Conservation (phyloP, 92 coral and sea anemone genomes). For the Zoanthus gigantus region DNA sequence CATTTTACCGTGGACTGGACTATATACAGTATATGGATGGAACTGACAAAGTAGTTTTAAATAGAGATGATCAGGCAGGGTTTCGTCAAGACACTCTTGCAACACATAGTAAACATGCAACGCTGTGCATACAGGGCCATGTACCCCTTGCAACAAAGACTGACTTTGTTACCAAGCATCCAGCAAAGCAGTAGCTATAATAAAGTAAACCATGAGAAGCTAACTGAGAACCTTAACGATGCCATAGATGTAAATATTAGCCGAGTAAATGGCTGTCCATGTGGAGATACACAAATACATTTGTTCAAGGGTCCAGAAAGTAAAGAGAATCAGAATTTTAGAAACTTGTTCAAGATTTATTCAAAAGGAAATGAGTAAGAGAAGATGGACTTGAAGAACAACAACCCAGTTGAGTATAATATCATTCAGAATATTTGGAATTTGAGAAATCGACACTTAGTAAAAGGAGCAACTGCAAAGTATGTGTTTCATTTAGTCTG, state of each 20-base stretch:
- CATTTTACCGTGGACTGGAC: constrained; percentile 57
- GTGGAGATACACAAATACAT: constrained; percentile 56
- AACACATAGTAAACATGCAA: constrained; percentile 15
- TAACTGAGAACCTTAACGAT: constrained; percentile 50
- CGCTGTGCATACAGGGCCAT: constrained; percentile 3
- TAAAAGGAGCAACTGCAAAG: constrained; percentile 34
- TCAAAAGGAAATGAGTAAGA: constrained; percentile 47
- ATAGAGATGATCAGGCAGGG: constrained; percentile 54
- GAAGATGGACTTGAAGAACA: constrained; percentile 34
- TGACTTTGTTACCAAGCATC: not conserved
- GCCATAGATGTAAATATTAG: constrained; percentile 69
- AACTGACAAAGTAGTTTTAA: constrained; percentile 28
- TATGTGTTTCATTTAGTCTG: constrained; percentile 22
- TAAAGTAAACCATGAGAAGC: constrained; percentile 55
- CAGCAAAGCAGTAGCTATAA: too few species aligned
- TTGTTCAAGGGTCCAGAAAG: constrained; percentile 62
- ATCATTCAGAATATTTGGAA: constrained; percentile 63
- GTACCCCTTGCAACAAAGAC: not conserved
- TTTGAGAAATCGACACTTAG: constrained; percentile 61
- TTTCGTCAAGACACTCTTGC: constrained; percentile 36
- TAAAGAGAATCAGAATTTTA: constrained; percentile 13
- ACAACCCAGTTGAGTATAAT: constrained; percentile 52
- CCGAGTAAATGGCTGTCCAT: constrained; percentile 58
- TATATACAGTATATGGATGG: constrained; percentile 46
- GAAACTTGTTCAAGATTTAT: constrained; percentile 53